Evolutionary conservation across 2,797 vertebrate species (phyloP), one percentile per base, ranked within the genome.

Genomic region (Poecilia picta): DNA sequence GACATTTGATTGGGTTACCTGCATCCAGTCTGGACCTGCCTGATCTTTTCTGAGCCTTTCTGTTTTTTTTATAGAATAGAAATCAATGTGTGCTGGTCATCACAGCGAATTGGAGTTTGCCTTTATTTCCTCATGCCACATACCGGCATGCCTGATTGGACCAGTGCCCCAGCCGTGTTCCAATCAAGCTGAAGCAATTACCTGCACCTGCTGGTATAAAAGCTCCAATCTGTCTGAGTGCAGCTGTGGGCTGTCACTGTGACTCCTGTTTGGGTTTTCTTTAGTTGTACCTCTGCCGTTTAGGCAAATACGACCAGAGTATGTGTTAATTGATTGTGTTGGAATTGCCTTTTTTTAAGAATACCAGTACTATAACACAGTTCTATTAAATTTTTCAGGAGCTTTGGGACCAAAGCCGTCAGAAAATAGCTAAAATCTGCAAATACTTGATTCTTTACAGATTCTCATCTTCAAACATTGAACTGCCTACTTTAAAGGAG

Each of bases 61-160:
- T 51, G 1, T 1, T 53, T n/a, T n/a, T 31, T 51, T 53, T 25
- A 16, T 18, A 31, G 15, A n/a, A 33, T 28, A 47, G 25, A 45
- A 66, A 39, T 47, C 45, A 66, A 31, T 23, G 25, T 64, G 45
- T 39, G 51, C 75, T 49, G 59, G 59, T 76, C 45, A 33, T 76
- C 20, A 15, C 23, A 33, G 43, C 0, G 18, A 31, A 66, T 33
- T 75, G n/a, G 8, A 20, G 43, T 10, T 64, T 46, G 43, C 45
- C 28, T 62, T 76, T 62, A 66, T 76, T 62, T 46, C 59, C 45
- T 66, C 23, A 7, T 76, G 45, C 59, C 45, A 36, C 18, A 25
- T 49, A 49, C 43, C 16, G 28, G n/a, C 74, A 45, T 33, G 74
- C 16, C 59, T 76, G 75, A 76, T 76, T 76, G 75, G 75, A 66